Evolutionary conservation across 2,888 invertebrate species (phyloP), one percentile per base, ranked within the genome.

Genomic region (Scrobipalpa atriplicella): DNA sequence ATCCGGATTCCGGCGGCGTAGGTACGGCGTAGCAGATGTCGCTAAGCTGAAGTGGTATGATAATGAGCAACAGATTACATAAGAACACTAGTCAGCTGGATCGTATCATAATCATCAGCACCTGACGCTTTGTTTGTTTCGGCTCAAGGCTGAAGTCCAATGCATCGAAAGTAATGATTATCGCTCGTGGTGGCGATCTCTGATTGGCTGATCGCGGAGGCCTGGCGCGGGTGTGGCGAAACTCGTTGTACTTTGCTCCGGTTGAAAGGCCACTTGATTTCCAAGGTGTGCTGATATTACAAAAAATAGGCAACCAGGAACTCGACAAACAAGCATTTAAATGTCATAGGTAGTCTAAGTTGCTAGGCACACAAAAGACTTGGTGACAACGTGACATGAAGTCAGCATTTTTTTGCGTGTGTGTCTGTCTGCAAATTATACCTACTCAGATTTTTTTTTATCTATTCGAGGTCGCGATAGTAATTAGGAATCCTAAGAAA

Each of bases 151-250:
- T 88, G 84, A 81, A 88, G 86, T 85, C 81, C 79, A 77, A 81
- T 84, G 81, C 81, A 84, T 78, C 78, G 89, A 89, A 90, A 88
- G 87, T 86, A 77, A 75, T 77, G 78, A 85, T 87, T 84, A 79
- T 81, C 75, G 83, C 81, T 79, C 75, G 83, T 77, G 81, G 70
- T 84, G 87, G 83, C 78, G 80, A 75, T 74, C 68, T 75, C 75
- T 80, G 88, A 92, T 92, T 92, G 92, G 92, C 69, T 72, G 78
- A 62, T 71, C 60, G 66, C 71, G 89, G 90, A 83, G 92, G 92
- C 91, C 87, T 85, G 92, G 87, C 89, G 77, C 78, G 89, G 90
- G 91, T 89, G 90, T 91, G 90, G 84, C 86, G 82, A 77, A 87
- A 86, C 90, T 80, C 82, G 84, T 81, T 80, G 76, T 70, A 71